Evolutionary conservation across 2,113 vertebrate genomes (phyloP).

Genomic region (Microcebus ravelobensis): DNA sequence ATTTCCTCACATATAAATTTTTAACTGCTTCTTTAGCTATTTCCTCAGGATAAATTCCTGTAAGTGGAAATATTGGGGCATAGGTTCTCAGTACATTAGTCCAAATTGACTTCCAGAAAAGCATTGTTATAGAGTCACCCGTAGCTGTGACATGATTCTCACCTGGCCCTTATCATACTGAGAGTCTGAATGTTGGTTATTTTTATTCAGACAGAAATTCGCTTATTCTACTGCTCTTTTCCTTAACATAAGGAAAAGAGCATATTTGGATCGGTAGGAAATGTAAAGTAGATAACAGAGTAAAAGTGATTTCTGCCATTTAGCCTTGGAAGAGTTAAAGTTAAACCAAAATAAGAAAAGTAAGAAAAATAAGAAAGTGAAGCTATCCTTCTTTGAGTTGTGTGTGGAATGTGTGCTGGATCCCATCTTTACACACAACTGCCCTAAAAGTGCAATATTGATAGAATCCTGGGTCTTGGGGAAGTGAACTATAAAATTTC

Average conservation of each 20-base stretch:
- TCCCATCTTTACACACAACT: not conserved
- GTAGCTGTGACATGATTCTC: not conserved
- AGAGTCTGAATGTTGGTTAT: not conserved
- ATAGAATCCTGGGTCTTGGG: not conserved
- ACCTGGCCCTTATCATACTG: not conserved
- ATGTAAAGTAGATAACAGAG: not conserved
- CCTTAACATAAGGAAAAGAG: not conserved
- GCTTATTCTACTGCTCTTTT: not conserved
- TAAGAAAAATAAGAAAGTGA: not conserved
- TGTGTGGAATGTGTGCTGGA: not conserved
- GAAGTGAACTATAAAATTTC: not conserved
- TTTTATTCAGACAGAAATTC: not conserved
- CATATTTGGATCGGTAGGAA: not conserved
- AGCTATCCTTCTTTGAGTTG: not conserved
- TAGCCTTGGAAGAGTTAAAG: not conserved
- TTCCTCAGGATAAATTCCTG: slow-evolving; percentile 28
- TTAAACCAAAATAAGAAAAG: not conserved
- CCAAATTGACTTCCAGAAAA: slow-evolving; percentile 14
- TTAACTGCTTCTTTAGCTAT: not conserved
- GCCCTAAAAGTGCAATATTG: too few species aligned
- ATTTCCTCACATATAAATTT: not conserved
- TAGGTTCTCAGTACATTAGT: not conserved
- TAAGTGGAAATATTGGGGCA: not conserved
- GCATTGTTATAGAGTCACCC: not conserved
- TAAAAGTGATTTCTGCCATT: not conserved